phyloP scores from a whole-genome alignment of 2,113 vertebrate genomes.

The Aix galericulata region DNA sequence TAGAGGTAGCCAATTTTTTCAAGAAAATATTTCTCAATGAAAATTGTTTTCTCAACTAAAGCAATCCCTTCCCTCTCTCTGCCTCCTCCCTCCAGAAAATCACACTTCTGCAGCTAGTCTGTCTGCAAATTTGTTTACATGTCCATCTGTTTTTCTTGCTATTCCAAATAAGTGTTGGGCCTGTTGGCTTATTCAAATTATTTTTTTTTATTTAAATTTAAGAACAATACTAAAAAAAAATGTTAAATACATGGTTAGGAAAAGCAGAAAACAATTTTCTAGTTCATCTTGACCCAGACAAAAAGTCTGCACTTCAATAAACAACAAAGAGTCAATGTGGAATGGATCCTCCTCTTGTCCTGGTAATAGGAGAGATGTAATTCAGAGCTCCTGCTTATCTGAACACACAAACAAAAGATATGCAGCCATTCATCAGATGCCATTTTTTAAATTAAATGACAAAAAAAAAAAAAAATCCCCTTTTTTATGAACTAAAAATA shows the following conservation, averaged over 20 bases:
- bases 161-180: neutral
- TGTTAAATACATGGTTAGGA: neutral
- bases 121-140: neutral
- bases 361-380: neutral
- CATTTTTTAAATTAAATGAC: neutral
- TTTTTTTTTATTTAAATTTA: neutral
- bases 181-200: neutral
- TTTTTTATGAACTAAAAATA: neutral
- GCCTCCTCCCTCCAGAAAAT: neutral
- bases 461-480: neutral
- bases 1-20: neutral
- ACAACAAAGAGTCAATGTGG: neutral
- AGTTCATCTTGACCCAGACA: neutral
- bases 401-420: neutral
- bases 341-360: neutral
- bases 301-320: neutral
- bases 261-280: neutral
- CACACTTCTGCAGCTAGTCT: no score
- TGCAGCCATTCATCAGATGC: neutral
- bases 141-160: neutral
- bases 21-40: rapidly evolving
- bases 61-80: neutral
- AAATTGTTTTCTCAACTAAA: neutral
- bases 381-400: neutral
- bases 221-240: neutral